These are phyloP conservation scores for Ooceraea biroi DNA, from an alignment of 1,140 invertebrate genomes.

Conservation along the genomic window DNA sequence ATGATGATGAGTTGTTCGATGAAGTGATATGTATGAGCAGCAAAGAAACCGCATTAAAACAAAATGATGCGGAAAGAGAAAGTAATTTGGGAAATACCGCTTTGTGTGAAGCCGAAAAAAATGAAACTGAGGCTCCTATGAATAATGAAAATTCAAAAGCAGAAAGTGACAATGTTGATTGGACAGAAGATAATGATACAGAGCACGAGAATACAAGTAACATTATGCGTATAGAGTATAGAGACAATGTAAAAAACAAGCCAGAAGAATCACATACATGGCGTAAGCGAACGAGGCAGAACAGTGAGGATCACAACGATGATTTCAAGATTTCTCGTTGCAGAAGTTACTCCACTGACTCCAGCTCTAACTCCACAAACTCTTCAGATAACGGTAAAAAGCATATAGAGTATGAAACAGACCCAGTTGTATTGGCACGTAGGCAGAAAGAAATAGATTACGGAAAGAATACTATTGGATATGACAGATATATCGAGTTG, in stretches of 20 bases:
- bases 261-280: slow-evolving; percentile 43
- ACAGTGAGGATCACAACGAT: slow-evolving; percentile 50
- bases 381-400: slow-evolving; percentile 76
- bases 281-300: slow-evolving; percentile 72
- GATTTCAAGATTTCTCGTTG: slow-evolving; percentile 71
- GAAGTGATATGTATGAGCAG: slow-evolving; percentile 72
- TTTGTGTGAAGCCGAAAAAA: slow-evolving; percentile 19
- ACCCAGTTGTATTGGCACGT: slow-evolving; percentile 90
- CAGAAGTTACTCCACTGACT: slow-evolving; percentile 78
- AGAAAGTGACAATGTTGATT: slow-evolving; percentile 29
- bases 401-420: slow-evolving; percentile 89
- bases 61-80: slow-evolving; percentile 42
- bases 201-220: slow-evolving; percentile 1
- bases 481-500: slow-evolving; percentile 91
- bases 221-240: slow-evolving; percentile 42
- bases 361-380: slow-evolving; percentile 81
- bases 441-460: slow-evolving; percentile 98
- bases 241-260: slow-evolving; percentile 48
- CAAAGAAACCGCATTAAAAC: slow-evolving; percentile 20
- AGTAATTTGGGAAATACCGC: neutral
- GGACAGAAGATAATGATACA: neutral
- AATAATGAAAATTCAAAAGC: neutral
- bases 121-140: slow-evolving; percentile 7
- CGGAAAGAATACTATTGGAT: slow-evolving; percentile 97
- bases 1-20: slow-evolving; percentile 76